Evolutionary conservation across 2,113 vertebrate species (phyloP).

Genomic region (Lycaon pictus): DNA sequence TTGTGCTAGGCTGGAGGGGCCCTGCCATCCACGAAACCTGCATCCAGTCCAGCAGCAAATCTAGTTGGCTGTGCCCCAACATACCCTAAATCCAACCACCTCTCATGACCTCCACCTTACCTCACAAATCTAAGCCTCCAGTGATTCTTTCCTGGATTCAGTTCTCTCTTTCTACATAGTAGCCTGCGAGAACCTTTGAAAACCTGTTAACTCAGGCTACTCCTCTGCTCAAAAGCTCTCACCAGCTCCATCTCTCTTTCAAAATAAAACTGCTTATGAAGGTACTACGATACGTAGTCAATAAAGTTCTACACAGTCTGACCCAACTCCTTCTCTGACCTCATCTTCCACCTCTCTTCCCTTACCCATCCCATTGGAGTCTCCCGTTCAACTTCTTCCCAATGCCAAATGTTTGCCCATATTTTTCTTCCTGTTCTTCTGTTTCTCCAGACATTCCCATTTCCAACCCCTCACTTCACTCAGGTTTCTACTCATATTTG

Average conservation of each 20-base stretch:
- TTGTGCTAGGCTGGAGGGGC: not conserved
- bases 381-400: not conserved
- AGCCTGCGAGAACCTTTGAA: not conserved
- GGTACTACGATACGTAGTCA: not conserved
- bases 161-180: not conserved
- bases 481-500: not conserved
- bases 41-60: not conserved
- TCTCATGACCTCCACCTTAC: not conserved
- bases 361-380: too few species aligned
- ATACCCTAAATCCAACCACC: not conserved
- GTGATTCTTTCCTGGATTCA: not conserved
- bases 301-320: not conserved
- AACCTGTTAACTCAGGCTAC: not conserved
- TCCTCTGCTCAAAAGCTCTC: not conserved
- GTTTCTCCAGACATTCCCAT: not conserved
- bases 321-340: not conserved
- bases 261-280: not conserved
- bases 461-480: not conserved
- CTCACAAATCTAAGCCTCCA: not conserved
- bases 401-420: not conserved
- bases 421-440: not conserved
- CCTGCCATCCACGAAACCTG: not conserved
- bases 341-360: not conserved
- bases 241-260: not conserved
- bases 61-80: not conserved